Base-by-base conservation (phyloP, 2,113 vertebrate species). In the Bagarius yarrelli region DNA sequence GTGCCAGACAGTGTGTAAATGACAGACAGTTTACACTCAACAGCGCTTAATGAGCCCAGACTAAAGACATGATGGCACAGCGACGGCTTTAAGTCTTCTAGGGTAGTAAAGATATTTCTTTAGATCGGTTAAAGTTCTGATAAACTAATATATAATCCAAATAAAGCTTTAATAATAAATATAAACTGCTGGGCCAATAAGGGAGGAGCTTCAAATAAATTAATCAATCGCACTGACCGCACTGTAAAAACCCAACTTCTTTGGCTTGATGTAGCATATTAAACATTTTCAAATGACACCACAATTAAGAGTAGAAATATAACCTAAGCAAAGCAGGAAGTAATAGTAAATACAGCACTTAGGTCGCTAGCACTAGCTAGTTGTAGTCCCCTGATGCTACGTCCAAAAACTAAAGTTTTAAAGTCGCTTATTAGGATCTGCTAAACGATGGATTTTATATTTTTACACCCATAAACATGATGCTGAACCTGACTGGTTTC, bases 1-100 rank as follows among this genome's bases (percentile, higher is more conserved):
- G 18, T 50, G 40, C 57, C 44, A 34, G 57, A 72, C 56, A 14
- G 40, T n/a, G 55, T 27, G 11, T 66, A 30, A 59, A 47, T 67
- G 15, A 53, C 44, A 40, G 27, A 30, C 25, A 4, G 21, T 78
- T 84, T 78, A 40, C 16, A 19, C 44, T 40, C 70, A 74, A 23
- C 83, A 60, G 27, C 40, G 6, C 50, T 53, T 81, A 66, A 74
- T 73, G 73, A 73, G 30, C 59, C 57, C 44, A 63, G 40, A 69
- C 53, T 63, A 44, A 80, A 56, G 50, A 50, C 44, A 44, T 56
- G 53, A 30, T 23, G 34, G 56, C 56, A 70, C 55, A 53, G 27
- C 25, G 32, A 53, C 27, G 27, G 23, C 70, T 36, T 23, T 3
- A 40, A 40, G 36, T 40, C 3, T 40, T 40, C 36, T 3, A 47